phyloP scores from a whole-genome alignment of 2,888 invertebrate species.

The Troilus luridus region DNA sequence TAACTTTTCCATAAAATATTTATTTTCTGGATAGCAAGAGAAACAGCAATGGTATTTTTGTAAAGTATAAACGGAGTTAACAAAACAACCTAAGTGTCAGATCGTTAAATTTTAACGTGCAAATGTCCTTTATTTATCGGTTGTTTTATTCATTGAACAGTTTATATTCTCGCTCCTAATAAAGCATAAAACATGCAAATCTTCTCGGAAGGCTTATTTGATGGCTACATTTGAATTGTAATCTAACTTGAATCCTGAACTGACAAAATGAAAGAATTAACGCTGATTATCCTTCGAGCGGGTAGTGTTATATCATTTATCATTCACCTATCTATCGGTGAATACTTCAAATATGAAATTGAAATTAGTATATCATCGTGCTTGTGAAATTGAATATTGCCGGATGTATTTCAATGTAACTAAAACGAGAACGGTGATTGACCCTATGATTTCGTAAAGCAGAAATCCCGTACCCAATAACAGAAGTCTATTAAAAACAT shows the following conservation, averaged over 20 bases:
- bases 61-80: neutral
- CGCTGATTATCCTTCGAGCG: neutral
- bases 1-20: neutral
- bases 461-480: no score
- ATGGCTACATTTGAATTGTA: neutral
- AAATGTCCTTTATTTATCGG: neutral
- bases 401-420: no score
- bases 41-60: no score
- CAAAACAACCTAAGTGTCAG: neutral
- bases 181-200: neutral
- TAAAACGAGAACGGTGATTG: no score
- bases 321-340: no score
- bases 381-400: no score
- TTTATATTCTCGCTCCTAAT: neutral
- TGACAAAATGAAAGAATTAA: neutral
- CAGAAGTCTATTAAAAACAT: no score
- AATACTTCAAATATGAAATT: no score
- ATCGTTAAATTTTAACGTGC: neutral
- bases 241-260: neutral
- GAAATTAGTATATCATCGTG: no score
- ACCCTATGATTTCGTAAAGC: no score
- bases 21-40: neutral
- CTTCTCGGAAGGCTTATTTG: neutral
- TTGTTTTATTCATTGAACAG: neutral
- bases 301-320: no score